Base-by-base conservation (phyloP, 2,888 invertebrate species). In the Aphidius colemani region DNA sequence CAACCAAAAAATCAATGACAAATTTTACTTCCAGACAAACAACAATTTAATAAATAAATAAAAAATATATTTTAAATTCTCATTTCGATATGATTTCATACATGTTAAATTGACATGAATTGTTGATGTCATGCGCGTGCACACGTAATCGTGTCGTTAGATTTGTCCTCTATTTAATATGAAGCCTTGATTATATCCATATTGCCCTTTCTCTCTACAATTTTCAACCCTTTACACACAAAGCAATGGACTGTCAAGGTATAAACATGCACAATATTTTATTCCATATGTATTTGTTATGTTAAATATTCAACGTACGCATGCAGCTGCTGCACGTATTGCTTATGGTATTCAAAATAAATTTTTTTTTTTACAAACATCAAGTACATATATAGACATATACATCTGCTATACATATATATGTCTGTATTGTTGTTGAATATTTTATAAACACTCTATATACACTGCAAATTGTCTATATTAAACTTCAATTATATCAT, bases 271-370 rank as follows among this genome's bases (percentile, higher is more conserved):
- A 18, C 2, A 18, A 58, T 43, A 53, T 65, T 65, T 57, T 65
- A 44, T 58, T 48, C 65, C 68, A 70, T 67, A 71, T 64, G 68
- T 56, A 69, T 67, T 66, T 68, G 72, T 71, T 67, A 72, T 69
- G 71, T 76, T 74, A 78, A 79, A 78, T 77, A 79, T 78, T 77
- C 78, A 77, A 72, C 69, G 71, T 73, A 71, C 72, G 75, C 66
- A 73, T 69, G 72, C 72, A 71, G 73, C 71, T 71, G 73, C 70
- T 67, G 63, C 7, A 45, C 39, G 11, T 46, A n/a, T 13, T 50
- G 10, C 51, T 30, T 30, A 30, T 30, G 30, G 30, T 30, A 30
- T 30, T 30, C 5, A 30, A 30, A 30, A 30, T 30, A 9, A 56
- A 56, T 50, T 56, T 64, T n/a, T n/a, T n/a, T n/a, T n/a, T n/a